Base-by-base conservation (phyloP, 1,140 invertebrate species). In the Drosophila pseudoobscura region DNA sequence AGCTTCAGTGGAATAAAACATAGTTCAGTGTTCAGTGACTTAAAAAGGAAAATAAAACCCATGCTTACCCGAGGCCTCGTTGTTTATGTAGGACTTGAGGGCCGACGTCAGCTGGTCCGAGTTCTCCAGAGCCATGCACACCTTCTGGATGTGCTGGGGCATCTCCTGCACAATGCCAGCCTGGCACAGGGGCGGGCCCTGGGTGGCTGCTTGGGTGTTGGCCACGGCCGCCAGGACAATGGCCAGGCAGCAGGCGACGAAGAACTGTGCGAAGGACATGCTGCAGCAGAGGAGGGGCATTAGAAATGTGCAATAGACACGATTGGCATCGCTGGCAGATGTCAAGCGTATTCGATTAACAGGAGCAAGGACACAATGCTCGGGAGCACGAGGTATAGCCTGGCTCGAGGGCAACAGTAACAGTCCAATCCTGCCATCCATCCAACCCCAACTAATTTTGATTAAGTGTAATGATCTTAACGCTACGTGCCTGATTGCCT, bases 91-190 rank as follows among this genome's bases (percentile, higher is more conserved):
- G 5, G 89, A 80, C 39, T 84, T 89, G 1, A 92, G 69, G 8
- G 87, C 91, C n/a, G 78, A 62, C 4, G 75, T 69, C 68, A 92
- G 56, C 73, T 92, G 90, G 65, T 90, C 82, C 0, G 90, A 91
- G 62, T 91, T 92, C 75, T 91, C 84, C 52, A 92, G 60, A 2
- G 91, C 91, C 68, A 69, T 49, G 70, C 91, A 92, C 7, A 92
- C 91, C 61, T 92, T 91, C 35, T 78, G 71, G 44, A 92, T 91
- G 47, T 92, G 89, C 43, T 66, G 57, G 1, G 91, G 91, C 90
- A 92, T 91, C 55, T 90, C 88, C 51, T 91, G 88, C 5, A 91
- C 26, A 29, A 91, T 90, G 51, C 89, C 91, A 6, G 76, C 71
- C 63, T 88, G 75, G 68, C 91, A 91, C 0, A 91, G 56, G 0